phyloP scores from a whole-genome alignment of 2,888 invertebrate genomes.

The Platycheirus rosarum region DNA sequence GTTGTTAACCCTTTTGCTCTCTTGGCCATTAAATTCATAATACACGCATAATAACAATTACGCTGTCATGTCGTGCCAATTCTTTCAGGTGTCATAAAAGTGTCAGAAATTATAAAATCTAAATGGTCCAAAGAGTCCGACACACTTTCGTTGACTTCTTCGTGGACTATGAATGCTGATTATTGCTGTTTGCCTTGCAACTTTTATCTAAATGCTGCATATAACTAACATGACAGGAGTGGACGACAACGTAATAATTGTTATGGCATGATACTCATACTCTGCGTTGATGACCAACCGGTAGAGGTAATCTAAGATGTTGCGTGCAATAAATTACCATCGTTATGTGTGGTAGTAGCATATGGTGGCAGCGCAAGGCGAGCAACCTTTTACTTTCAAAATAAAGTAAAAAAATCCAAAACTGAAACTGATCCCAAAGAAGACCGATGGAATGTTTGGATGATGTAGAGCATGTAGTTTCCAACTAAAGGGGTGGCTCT shows the following conservation, averaged over 20 bases:
- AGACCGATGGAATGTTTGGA: conserved; percentile 35
- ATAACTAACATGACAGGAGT: conserved; percentile 28
- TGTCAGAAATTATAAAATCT: conserved; percentile 39
- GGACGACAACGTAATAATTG: conserved; percentile 49
- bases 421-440: conserved; percentile 42
- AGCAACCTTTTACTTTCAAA: conserved; percentile 65
- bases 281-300: conserved; percentile 53
- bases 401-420: conserved; percentile 14
- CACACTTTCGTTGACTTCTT: conserved; percentile 59
- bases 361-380: conserved; percentile 39
- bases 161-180: conserved; percentile 11
- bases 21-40: conserved; percentile 13
- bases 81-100: conserved; percentile 55
- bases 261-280: conserved; percentile 50
- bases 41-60: conserved; percentile 30
- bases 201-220: conserved; percentile 35
- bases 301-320: conserved; percentile 59
- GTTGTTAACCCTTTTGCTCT: conserved; percentile 20
- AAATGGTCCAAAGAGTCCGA: conserved; percentile 61
- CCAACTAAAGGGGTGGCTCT: conserved; percentile 10
- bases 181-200: conserved; percentile 10
- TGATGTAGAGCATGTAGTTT: conserved; percentile 56
- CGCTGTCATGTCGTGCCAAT: conserved; percentile 20
- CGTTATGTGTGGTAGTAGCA: conserved; percentile 31
- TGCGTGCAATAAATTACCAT: conserved; percentile 51